phyloP scores from a whole-genome alignment of 2,888 invertebrate genomes.

The Tetragonula carbonaria region DNA sequence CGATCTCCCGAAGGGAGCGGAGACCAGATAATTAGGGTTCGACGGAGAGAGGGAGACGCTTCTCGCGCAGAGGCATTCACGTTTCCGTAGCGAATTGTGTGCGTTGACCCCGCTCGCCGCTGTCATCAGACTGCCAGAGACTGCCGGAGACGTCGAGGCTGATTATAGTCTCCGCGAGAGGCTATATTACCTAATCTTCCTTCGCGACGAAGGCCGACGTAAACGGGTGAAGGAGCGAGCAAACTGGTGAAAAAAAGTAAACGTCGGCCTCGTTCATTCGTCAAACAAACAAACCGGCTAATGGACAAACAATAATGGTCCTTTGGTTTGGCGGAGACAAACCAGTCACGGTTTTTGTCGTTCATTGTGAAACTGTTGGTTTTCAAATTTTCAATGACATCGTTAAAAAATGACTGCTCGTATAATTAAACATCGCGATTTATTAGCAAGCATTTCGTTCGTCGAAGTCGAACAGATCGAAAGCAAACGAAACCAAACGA shows the following conservation, averaged over 20 bases:
- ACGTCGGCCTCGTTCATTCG: background rate
- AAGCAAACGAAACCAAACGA: background rate
- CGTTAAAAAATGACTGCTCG: background rate
- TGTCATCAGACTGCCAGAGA: constrained; percentile 50
- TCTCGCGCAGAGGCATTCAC: constrained; percentile 45
- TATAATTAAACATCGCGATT: background rate
- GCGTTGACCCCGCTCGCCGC: constrained; percentile 48
- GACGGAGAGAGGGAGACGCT: constrained; percentile 13
- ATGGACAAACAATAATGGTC: background rate
- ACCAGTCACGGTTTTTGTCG: background rate
- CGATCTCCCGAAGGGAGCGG: constrained; percentile 50
- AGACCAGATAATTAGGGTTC: constrained; percentile 56
- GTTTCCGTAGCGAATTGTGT: constrained; percentile 58
- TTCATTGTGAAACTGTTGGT: no score
- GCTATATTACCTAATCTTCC: constrained; percentile 38
- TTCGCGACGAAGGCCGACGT: constrained; percentile 20
- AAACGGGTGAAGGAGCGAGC: background rate
- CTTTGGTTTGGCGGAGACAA: background rate
- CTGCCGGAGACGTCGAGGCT: constrained; percentile 46
- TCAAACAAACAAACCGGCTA: background rate
- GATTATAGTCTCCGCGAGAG: constrained; percentile 58
- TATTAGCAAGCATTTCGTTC: no score
- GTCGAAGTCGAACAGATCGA: background rate
- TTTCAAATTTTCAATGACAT: no score
- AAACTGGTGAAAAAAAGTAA: background rate